Percentiles rank a stretch among this genome's conserved stretches.
Conservation (phyloP, 2,797 vertebrate genomes). For the Poeciliopsis presidionis region DNA sequence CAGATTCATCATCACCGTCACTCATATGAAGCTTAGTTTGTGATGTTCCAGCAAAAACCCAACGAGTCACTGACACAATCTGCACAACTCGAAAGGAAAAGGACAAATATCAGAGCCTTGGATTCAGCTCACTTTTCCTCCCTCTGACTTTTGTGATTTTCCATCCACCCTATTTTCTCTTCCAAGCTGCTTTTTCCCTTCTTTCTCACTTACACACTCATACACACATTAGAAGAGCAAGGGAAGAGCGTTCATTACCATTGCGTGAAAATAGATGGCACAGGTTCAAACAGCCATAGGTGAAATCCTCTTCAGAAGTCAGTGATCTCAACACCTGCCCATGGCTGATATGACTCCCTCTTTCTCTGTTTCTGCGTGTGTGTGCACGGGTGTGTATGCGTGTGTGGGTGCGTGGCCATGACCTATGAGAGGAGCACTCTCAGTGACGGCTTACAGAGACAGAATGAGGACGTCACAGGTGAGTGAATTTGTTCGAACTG, state of each 20-base stretch:
- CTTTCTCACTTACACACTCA: constrained; percentile 19
- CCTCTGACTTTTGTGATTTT: constrained; percentile 20
- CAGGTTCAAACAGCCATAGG: constrained; percentile 62
- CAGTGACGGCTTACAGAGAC: constrained; percentile 75
- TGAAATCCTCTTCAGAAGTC: constrained; percentile 76
- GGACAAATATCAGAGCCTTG: constrained; percentile 29
- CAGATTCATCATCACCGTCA: constrained; percentile 52
- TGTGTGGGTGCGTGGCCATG: constrained; percentile 21
- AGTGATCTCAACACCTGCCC: constrained; percentile 78
- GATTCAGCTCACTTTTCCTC: constrained; percentile 23
- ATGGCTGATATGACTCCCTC: constrained; percentile 66
- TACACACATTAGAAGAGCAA: constrained; percentile 23
- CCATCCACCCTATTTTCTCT: constrained; percentile 9
- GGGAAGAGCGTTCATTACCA: constrained; percentile 57
- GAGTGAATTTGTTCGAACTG: constrained; percentile 74
- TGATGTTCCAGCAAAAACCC: constrained; percentile 53
- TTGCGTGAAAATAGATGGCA: constrained; percentile 60
- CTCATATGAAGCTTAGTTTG: constrained; percentile 35
- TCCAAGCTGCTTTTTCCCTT: neutral
- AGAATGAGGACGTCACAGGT: constrained; percentile 82
- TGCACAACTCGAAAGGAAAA: constrained; percentile 28
- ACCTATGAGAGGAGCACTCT: constrained; percentile 64
- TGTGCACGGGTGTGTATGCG: constrained; percentile 13
- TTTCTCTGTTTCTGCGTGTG: constrained; percentile 8
- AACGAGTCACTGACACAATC: constrained; percentile 38